A percentile compares a stretch with the other conserved stretches of the same genome.
These are phyloP conservation scores for Beroe ovata DNA, from an alignment of 37 sponge, comb jelly and placozoan species.

Conservation along the genomic window DNA sequence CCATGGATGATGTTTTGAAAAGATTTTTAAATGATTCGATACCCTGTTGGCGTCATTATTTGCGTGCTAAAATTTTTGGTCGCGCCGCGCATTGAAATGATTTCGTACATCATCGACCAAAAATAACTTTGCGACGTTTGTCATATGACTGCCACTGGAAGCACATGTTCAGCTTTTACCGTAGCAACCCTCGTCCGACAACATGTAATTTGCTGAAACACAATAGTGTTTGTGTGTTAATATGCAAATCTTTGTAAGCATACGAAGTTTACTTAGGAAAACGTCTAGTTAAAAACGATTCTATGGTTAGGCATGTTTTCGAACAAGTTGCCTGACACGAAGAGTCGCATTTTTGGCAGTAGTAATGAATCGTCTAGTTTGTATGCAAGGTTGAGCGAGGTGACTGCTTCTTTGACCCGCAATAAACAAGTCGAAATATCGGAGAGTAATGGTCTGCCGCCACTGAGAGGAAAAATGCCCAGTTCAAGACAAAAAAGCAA, in stretches of 20 bases:
- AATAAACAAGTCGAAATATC: constrained; percentile 39
- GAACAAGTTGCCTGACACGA: constrained; percentile 68
- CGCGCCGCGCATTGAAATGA: constrained; percentile 7
- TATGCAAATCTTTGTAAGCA: constrained; percentile 69
- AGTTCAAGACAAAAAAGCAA: constrained; percentile 68
- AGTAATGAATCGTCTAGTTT: constrained; percentile 67
- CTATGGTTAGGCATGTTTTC: constrained; percentile 68
- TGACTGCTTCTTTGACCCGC: constrained; percentile 47
- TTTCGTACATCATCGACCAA: background rate
- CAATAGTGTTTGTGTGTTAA: constrained; percentile 68
- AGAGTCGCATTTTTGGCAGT: constrained; percentile 67
- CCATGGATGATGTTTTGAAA: too few species aligned
- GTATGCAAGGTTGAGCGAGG: constrained; percentile 68
- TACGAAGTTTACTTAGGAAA: constrained; percentile 65
- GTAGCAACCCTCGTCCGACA: constrained; percentile 68
- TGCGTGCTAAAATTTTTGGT: too few species aligned
- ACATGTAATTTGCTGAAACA: constrained; percentile 68
- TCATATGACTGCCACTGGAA: constrained; percentile 56
- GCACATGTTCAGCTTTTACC: constrained; percentile 66
- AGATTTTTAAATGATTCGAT: too few species aligned
- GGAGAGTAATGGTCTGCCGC: constrained; percentile 62
- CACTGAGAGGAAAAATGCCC: constrained; percentile 66
- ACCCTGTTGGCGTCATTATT: too few species aligned
- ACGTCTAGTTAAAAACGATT: constrained; percentile 68
- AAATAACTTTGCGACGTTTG: constrained; percentile 62